A percentile compares a stretch with the other conserved stretches of the same genome.
Evolutionary conservation across 2,797 vertebrate species (phyloP).

Genomic region (Acanthurus leucopareius): DNA sequence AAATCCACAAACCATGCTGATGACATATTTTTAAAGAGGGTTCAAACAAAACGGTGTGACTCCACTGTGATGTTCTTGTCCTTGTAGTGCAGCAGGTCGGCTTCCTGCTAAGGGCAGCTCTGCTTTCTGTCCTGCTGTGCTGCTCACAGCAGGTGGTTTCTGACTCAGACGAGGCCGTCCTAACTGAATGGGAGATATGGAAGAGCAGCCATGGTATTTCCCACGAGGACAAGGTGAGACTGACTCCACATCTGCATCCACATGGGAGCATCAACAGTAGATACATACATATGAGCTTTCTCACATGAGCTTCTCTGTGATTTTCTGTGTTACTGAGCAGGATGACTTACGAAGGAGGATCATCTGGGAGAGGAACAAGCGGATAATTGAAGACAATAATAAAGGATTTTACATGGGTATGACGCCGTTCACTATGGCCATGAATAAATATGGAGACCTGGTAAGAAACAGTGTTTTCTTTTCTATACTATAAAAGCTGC

Average conservation of each 20-base stretch:
- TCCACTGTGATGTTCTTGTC: not conserved
- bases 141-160: slow-evolving; percentile 49
- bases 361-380: slow-evolving; percentile 84
- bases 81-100: slow-evolving; percentile 48
- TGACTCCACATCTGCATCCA: not conserved
- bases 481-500: too few species aligned
- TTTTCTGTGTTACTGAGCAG: slow-evolving; percentile 44
- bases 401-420: slow-evolving; percentile 71
- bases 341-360: slow-evolving; percentile 77
- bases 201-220: slow-evolving; percentile 76
- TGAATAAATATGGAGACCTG: slow-evolving; percentile 88
- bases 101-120: slow-evolving; percentile 56
- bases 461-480: slow-evolving; percentile 59
- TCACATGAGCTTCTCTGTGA: not conserved
- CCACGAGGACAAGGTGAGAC: slow-evolving; percentile 75
- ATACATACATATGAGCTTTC: not conserved
- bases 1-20: not conserved
- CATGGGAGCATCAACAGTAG: not conserved
- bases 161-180: slow-evolving; percentile 82
- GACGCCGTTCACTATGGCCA: slow-evolving; percentile 81
- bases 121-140: slow-evolving; percentile 72
- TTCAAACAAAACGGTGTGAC: not conserved
- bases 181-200: slow-evolving; percentile 83
- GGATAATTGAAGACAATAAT: slow-evolving; percentile 82
- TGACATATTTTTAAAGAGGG: not conserved